A percentile compares a stretch with the other conserved stretches of the same genome.
Evolutionary conservation across 92 coral and sea anemone genomes (phyloP).

Genomic region (Plumapathes pennacea): DNA sequence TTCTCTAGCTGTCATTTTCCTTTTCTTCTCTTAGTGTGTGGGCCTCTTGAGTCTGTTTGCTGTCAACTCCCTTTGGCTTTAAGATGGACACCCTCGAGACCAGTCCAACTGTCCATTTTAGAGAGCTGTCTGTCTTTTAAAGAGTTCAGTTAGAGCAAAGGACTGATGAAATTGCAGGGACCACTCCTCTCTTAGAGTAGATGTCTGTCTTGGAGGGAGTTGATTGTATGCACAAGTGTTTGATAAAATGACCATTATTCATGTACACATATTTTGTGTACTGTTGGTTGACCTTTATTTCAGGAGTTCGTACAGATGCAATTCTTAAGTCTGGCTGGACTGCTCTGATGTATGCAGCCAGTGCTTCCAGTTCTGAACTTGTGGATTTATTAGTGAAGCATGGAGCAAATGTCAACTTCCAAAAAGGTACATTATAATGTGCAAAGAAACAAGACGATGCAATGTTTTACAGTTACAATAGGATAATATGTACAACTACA

Average conservation of each 20-base stretch:
- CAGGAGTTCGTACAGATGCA: conserved; percentile 73
- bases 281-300: background rate
- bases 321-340: conserved; percentile 93
- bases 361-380: conserved; percentile 49
- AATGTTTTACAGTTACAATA: background rate
- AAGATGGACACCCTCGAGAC: too few relatives aligned
- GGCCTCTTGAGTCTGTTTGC: too few relatives aligned
- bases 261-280: background rate
- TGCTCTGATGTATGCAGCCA: conserved; percentile 88
- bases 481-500: background rate
- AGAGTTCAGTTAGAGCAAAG: too few relatives aligned
- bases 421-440: conserved; percentile 63
- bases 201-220: too few relatives aligned
- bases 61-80: too few relatives aligned
- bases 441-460: background rate
- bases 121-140: too few relatives aligned
- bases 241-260: background rate
- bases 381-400: conserved; percentile 58
- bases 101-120: too few relatives aligned
- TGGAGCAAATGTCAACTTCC: conserved; percentile 94
- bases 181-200: too few relatives aligned
- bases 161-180: too few relatives aligned
- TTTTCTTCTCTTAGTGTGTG: too few relatives aligned
- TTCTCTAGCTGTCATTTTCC: background rate
- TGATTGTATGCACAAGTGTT: too few relatives aligned